Base-by-base conservation (phyloP, 92 coral and sea anemone species). In the Porites evermanni region DNA sequence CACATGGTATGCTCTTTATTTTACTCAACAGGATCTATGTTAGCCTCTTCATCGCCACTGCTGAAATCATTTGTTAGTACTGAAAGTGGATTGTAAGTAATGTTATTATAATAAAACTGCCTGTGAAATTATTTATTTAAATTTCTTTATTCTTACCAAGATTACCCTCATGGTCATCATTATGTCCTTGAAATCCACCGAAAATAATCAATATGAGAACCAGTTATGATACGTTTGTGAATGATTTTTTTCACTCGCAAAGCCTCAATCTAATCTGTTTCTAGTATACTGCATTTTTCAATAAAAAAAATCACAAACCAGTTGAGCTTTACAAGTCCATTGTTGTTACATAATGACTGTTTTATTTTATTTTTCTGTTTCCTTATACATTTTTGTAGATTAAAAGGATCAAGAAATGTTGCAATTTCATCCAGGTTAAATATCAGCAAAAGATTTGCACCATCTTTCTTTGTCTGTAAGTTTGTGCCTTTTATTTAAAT, bases 401-500 rank as follows among this genome's bases (percentile, higher is more conserved):
- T 92, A 54, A 92, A 91, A 78, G 85, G 88, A 9, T 77, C 94
- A 59, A 92, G 93, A 82, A 74, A 74, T 20, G 24, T 29, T 76
- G 84, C 83, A 52, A 72, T 85, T 21, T 75, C 94, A 9, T 51
- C 85, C 12, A 90, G 88, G 78, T 70, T 86, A 26, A 84, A 88
- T 76, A 89, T 89, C 75, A 88, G 76, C 81, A 84, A 87, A 20
- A 92, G 83, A 76, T 84, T 90, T 87, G 87, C 91, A 61, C 93
- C 95, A 58, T 88, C 84, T 0, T 68, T 92, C 47, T 85, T 89
- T 70, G 79, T 87, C 19, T 92, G 98, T 94, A 88, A 92, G 98
- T 54, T 65, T 7, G 47, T 1, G 17, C 14, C 17, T 8, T 23
- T 23, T 78, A 32, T 78, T 18, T 19, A 8, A 20, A 29, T 29